Percentiles rank a stretch among this genome's conserved stretches.
phyloP scores from a whole-genome alignment of 2,797 vertebrate genomes.

The Fratercula arctica region DNA sequence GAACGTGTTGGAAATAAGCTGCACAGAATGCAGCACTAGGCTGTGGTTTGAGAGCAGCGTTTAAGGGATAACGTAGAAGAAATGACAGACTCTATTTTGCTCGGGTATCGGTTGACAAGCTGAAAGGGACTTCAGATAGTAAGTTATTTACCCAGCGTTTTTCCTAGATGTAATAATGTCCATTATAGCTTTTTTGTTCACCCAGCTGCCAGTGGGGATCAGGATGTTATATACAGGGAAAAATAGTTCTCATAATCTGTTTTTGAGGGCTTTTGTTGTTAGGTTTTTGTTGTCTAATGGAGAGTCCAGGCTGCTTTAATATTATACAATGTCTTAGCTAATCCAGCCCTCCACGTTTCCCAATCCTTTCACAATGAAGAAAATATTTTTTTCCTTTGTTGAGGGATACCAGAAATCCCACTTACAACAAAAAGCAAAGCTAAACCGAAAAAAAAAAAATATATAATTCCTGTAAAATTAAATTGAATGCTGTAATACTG shows the following conservation, averaged over 20 bases:
- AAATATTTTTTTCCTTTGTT: not conserved
- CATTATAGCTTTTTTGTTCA: not conserved
- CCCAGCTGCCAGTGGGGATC: not conserved
- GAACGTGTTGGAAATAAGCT: not conserved
- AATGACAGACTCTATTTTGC: not conserved
- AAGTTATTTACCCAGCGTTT: not conserved
- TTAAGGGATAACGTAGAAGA: not conserved
- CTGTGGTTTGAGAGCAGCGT: not conserved
- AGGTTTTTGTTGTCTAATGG: not conserved
- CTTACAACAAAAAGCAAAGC: not conserved
- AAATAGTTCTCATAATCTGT: not conserved
- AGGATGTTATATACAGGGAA: not conserved
- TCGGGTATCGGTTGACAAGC: not conserved
- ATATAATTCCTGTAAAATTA: not conserved
- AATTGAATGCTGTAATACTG: not conserved
- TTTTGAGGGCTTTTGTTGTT: not conserved
- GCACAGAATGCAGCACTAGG: rapidly evolving
- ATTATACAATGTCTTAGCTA: not conserved
- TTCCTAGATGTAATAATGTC: not conserved
- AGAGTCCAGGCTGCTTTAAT: not conserved
- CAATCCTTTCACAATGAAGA: not conserved
- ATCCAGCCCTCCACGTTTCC: not conserved
- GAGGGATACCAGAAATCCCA: not conserved
- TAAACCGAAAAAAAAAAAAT: not conserved
- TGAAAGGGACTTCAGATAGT: not conserved